These are phyloP conservation scores for Chelidonichthys spinosus DNA, from an alignment of 2,797 vertebrate species.

Conservation along the genomic window DNA sequence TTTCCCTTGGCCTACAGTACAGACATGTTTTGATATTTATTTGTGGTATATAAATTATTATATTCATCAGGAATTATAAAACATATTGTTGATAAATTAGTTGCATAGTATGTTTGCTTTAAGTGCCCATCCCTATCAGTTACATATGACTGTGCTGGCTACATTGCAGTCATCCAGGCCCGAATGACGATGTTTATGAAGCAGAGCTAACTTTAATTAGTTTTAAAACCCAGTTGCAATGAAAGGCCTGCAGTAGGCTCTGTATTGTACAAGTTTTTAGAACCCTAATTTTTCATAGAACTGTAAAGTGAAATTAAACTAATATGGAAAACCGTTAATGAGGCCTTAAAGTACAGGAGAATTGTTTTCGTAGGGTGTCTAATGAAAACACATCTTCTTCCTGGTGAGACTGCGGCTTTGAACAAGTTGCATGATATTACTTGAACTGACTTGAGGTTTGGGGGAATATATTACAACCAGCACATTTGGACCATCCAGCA, in stretches of 20 bases:
- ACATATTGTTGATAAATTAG: too few relatives aligned
- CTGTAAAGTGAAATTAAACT: not conserved
- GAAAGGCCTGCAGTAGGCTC: not conserved
- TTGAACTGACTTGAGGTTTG: not conserved
- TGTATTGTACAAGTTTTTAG: not conserved
- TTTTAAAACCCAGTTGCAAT: not conserved
- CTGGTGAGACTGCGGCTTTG: not conserved
- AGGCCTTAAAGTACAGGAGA: too few relatives aligned
- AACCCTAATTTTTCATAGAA: not conserved
- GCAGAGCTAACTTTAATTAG: not conserved
- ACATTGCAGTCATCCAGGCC: not conserved
- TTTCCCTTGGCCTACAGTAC: too few relatives aligned
- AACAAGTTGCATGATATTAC: not conserved
- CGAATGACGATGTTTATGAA: not conserved
- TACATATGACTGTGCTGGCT: not conserved
- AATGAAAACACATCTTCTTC: not conserved
- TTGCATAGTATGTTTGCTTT: not conserved
- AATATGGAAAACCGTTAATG: not conserved
- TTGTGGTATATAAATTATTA: too few relatives aligned
- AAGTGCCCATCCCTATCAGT: not conserved
- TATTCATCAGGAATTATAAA: too few relatives aligned
- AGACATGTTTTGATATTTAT: too few relatives aligned
- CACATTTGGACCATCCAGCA: not conserved
- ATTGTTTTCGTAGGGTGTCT: not conserved
- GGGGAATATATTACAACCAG: not conserved